These are phyloP conservation scores for Neopipo cinnamomea DNA, from an alignment of 2,113 vertebrate genomes.

Conservation along the genomic window DNA sequence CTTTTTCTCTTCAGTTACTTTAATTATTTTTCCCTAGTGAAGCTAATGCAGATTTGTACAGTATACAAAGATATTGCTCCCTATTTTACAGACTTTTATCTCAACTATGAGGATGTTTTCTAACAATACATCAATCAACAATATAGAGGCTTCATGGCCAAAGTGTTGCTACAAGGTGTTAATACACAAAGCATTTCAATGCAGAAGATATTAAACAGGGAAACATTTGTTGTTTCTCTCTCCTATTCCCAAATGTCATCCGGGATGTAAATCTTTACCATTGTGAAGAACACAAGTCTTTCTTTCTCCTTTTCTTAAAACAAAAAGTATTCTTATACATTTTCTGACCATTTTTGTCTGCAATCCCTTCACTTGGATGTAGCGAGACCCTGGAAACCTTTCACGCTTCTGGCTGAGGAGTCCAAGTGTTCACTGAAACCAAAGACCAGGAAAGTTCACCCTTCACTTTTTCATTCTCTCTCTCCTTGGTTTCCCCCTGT, in stretches of 20 bases:
- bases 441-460: neutral
- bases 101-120: neutral
- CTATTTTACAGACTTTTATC: neutral
- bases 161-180: neutral
- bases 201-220: neutral
- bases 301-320: neutral
- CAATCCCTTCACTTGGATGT: neutral
- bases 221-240: neutral
- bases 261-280: neutral
- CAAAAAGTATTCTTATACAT: neutral
- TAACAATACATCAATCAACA: neutral
- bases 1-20: neutral
- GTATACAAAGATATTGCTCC: neutral
- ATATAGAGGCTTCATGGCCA: neutral
- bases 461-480: neutral
- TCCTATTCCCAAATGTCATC: neutral
- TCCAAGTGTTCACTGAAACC: neutral
- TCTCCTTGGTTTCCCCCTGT: neutral
- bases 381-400: neutral
- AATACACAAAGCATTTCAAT: neutral
- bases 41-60: neutral
- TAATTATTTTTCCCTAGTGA: neutral
- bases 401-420: neutral
- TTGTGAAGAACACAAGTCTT: neutral
- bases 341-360: neutral